phyloP scores from a whole-genome alignment of 2,113 vertebrate species.

The Anarrhichthys ocellatus region DNA sequence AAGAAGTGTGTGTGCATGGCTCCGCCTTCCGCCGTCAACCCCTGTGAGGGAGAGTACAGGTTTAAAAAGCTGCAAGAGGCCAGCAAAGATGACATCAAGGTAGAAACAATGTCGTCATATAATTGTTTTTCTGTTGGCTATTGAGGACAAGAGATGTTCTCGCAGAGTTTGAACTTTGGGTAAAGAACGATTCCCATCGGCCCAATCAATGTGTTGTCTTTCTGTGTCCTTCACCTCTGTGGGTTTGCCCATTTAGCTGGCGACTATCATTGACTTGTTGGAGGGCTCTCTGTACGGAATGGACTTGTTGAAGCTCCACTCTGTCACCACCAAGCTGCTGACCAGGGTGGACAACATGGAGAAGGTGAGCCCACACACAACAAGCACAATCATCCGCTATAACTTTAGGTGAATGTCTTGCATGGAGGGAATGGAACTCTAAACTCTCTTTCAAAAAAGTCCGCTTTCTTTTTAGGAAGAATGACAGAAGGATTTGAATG shows the following conservation, averaged over 20 bases:
- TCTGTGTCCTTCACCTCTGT: not conserved
- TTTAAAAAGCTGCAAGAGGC: constrained; percentile 92
- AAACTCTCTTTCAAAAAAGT: not conserved
- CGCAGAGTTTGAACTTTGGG: not conserved
- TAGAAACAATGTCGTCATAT: constrained; percentile 62
- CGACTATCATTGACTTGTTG: constrained; percentile 90
- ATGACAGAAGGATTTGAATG: not conserved
- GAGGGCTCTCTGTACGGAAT: constrained; percentile 93
- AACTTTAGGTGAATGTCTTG: not conserved
- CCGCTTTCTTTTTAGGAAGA: not conserved
- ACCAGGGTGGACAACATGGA: constrained; percentile 91
- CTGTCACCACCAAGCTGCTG: constrained; percentile 92
- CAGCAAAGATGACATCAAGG: constrained; percentile 89
- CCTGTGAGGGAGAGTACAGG: constrained; percentile 93
- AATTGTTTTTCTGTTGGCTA: not conserved
- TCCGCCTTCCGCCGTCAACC: constrained; percentile 92
- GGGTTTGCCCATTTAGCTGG: constrained; percentile 81
- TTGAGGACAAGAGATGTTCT: not conserved
- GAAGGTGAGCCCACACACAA: constrained; percentile 83
- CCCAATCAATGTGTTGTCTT: not conserved
- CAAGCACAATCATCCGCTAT: not conserved
- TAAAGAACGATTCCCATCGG: not conserved
- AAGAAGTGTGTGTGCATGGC: constrained; percentile 93
- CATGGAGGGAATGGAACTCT: not conserved
- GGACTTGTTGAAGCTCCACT: constrained; percentile 93